Evolutionary conservation across 2,888 invertebrate species (phyloP).

Genomic region (Drosophila limbata): DNA sequence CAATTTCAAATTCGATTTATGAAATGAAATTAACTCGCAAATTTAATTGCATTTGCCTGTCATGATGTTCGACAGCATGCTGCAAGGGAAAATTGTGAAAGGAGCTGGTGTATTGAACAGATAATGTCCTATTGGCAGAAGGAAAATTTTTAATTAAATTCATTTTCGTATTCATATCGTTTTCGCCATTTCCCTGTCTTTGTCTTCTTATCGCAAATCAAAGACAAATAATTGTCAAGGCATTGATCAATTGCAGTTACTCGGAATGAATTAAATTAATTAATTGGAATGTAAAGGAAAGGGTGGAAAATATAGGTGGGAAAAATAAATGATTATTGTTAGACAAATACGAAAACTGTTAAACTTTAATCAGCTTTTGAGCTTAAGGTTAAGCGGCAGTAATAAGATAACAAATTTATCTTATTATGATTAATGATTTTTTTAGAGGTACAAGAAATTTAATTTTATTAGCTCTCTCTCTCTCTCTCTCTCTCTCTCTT

Average conservation of each 20-base stretch:
- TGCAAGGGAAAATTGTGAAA: neutral
- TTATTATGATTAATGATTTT: too few relatives aligned
- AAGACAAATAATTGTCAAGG: constrained; percentile 47
- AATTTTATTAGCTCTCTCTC: neutral
- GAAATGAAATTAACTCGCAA: constrained; percentile 64
- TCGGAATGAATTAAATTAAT: constrained; percentile 17
- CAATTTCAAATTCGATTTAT: constrained; percentile 59
- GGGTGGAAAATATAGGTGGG: neutral
- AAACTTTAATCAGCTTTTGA: too few relatives aligned
- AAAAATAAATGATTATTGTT: neutral
- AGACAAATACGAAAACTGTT: too few relatives aligned
- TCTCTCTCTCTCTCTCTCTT: neutral
- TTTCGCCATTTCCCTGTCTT: constrained; percentile 36
- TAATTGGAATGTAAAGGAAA: constrained; percentile 21
- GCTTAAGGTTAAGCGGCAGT: too few relatives aligned
- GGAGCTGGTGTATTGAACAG: neutral
- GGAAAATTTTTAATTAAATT: constrained; percentile 74
- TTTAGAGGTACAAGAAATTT: too few relatives aligned
- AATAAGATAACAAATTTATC: too few relatives aligned
- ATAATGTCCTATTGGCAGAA: constrained; percentile 26
- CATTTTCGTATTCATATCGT: constrained; percentile 48
- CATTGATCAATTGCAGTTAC: constrained; percentile 11
- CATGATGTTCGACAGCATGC: constrained; percentile 3
- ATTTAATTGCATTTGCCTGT: constrained; percentile 59
- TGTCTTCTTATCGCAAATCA: constrained; percentile 34